Evolutionary conservation across 2,797 vertebrate species (phyloP).

Genomic region (Eutrigla gurnardus): DNA sequence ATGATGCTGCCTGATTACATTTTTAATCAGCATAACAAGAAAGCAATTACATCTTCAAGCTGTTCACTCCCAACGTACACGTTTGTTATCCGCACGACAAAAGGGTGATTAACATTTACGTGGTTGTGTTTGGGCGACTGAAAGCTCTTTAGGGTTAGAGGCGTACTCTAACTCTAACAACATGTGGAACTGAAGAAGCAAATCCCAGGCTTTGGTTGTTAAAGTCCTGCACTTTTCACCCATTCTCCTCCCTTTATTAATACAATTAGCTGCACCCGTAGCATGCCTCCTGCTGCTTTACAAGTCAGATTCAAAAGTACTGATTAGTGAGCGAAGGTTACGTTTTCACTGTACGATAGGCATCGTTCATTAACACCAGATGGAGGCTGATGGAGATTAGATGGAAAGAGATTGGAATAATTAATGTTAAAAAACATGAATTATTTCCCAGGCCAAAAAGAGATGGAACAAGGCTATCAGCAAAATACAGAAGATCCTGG

Average conservation of each 20-base stretch:
- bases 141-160: background rate
- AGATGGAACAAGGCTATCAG: background rate
- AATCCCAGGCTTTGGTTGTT: background rate
- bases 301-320: background rate
- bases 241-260: background rate
- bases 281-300: background rate
- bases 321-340: background rate
- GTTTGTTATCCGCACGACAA: background rate
- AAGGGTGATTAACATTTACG: background rate
- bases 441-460: background rate
- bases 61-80: slow-evolving; percentile 1
- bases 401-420: background rate
- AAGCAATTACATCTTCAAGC: slow-evolving; percentile 7
- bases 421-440: background rate
- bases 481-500: background rate
- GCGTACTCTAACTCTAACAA: too few species aligned
- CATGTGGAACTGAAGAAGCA: background rate
- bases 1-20: background rate
- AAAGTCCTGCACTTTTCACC: background rate
- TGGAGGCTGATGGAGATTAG: background rate
- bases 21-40: background rate
- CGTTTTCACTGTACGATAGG: background rate
- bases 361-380: background rate
- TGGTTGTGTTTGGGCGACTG: background rate
- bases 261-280: slow-evolving; percentile 7